Base-by-base conservation (phyloP, 1,140 invertebrate species). In the Heliconius hermathena region DNA sequence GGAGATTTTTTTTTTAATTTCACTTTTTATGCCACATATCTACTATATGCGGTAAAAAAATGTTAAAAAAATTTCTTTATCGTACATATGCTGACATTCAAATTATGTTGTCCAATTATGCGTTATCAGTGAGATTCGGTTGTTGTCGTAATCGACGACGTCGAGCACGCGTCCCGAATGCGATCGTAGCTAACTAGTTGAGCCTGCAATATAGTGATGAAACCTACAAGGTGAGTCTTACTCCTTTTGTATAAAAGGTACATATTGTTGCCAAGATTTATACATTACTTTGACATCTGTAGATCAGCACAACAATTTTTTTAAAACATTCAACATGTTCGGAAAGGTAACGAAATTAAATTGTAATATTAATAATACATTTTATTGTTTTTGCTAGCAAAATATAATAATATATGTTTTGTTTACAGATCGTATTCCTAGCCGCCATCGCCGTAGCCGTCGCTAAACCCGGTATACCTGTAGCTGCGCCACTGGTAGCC, bases 191-290 rank as follows among this genome's bases (percentile, higher is more conserved):
- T 72, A 72, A 8, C 41, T 13, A 46, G 9, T 38, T 38, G 72
- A 70, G 54, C 36, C 52, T 83, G 70, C 70, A 89, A 89, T 88
- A 86, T 22, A 76, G 82, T 93, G 91, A 88, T 87, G 93, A 93
- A 93, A 94, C 86, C n/a, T 70, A 89, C 93, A 94, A 94, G 92
- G 93, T 93, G 92, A 94, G 90, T 94, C 93, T 89, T 88, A 81
- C 81, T 73, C 60, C 84, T 76, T 84, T 85, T 78, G 91, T 94
- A 94, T 94, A 94, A 92, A 94, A 93, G 92, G 88, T 90, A 76
- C 60, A 60, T 81, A 91, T 85, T 89, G 89, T 89, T 85, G 81
- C 81, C 86, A 84, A 88, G 86, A 79, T 73, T 79, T 82, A 81
- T 79, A 89, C 87, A 92, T 88, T 88, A 92, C 88, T 87, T 78